Evolutionary conservation across 1,140 invertebrate species (phyloP).

Genomic region (Atta colombica): DNA sequence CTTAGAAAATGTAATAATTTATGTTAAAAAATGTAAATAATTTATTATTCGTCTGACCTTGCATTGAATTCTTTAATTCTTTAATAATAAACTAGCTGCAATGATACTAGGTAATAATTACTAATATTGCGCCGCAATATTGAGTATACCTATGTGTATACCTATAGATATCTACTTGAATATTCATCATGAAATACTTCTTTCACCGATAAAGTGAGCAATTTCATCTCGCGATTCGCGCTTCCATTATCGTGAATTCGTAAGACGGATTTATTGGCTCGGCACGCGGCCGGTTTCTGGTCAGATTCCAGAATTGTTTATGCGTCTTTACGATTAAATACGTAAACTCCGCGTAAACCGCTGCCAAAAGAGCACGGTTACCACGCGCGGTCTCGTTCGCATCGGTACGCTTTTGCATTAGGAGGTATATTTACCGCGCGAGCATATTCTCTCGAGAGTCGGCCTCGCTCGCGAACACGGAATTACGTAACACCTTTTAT

Average conservation of each 20-base stretch:
- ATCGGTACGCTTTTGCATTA: constrained; percentile 29
- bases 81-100: not conserved
- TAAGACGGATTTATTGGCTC: constrained; percentile 40
- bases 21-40: too few relatives aligned
- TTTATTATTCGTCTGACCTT: not conserved
- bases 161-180: not conserved
- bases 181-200: constrained; percentile 8
- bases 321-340: constrained; percentile 68
- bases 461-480: constrained; percentile 21
- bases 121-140: not conserved
- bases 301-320: constrained; percentile 69
- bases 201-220: not conserved
- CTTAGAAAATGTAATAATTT: too few relatives aligned
- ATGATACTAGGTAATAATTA: not conserved
- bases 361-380: constrained; percentile 58
- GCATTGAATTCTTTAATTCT: not conserved
- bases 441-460: constrained; percentile 17
- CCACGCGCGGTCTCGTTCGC: not conserved
- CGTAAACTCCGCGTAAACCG: constrained; percentile 47
- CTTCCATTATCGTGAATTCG: constrained; percentile 27
- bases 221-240: constrained; percentile 34
- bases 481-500: constrained; percentile 60
- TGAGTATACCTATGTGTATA: not conserved
- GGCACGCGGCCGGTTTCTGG: constrained; percentile 50
- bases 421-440: constrained; percentile 48